Conservation (phyloP, 2,113 vertebrate species). For the Pluvialis apricaria region DNA sequence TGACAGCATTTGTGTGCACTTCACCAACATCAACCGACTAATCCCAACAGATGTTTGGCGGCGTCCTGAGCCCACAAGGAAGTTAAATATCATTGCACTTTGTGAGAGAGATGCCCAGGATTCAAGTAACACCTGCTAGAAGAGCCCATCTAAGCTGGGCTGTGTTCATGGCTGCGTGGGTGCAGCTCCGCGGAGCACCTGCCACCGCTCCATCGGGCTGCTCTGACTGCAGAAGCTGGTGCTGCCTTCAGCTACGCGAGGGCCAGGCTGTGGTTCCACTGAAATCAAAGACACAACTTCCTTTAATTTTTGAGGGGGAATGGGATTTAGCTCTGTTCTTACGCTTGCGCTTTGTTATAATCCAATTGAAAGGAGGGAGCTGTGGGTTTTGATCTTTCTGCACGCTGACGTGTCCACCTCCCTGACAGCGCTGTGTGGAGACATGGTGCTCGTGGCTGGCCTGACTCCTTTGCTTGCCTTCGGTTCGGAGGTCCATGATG, state of each 20-base stretch:
- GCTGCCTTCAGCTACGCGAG: too few species aligned
- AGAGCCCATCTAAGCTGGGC: neutral
- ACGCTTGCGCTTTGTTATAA: neutral
- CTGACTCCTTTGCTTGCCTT: neutral
- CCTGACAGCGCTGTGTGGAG: neutral
- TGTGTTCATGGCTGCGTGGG: neutral
- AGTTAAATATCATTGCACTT: slow-evolving; percentile 23
- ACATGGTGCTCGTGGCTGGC: neutral
- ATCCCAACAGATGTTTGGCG: slow-evolving; percentile 45
- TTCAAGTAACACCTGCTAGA: slow-evolving; percentile 9
- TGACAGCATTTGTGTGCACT: neutral
- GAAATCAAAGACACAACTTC: neutral
- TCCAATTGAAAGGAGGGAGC: neutral
- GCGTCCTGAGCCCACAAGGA: neutral
- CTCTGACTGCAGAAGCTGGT: neutral
- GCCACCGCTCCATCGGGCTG: neutral
- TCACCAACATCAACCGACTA: neutral
- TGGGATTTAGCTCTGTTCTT: neutral
- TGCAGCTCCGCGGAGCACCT: neutral
- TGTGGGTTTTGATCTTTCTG: neutral
- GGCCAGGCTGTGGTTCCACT: neutral
- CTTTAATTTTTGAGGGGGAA: neutral
- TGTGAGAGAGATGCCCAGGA: neutral
- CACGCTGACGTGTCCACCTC: neutral
- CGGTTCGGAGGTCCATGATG: neutral